Evolutionary conservation across 2,888 invertebrate genomes (phyloP), one percentile per base, ranked within the genome.

Genomic region (Lycophotia porphyrea): DNA sequence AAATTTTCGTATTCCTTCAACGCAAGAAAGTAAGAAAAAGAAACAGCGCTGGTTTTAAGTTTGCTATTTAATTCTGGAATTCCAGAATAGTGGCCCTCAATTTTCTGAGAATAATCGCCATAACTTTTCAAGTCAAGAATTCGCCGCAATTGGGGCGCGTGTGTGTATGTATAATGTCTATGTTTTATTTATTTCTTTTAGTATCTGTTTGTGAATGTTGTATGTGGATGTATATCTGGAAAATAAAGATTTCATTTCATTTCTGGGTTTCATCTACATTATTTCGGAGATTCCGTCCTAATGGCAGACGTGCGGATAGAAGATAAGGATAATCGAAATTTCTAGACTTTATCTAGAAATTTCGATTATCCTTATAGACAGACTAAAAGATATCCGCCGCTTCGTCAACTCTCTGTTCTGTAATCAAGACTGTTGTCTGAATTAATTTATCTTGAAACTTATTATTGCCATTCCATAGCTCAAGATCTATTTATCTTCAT

Each of bases 271-370:
- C 31, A 31, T 64, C 49, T 42, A 34, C 78, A 79, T 79, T 69
- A 75, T 78, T 80, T 69, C 15, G 9, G 36, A 72, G 39, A 74
- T 79, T 66, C n/a, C 21, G 11, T 31, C 34, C 11, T 27, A 65
- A 66, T 67, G 42, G 44, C 44, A 68, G 36, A 47, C 36, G 24
- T 63, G 24, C 39, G 31, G 44, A 15, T 55, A 47, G 31, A n/a
- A n/a, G n/a, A n/a, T n/a, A n/a, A n/a, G n/a, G n/a, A n/a, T n/a
- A n/a, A n/a, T n/a, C n/a, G n/a, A n/a, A n/a, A n/a, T n/a, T n/a
- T n/a, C n/a, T n/a, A n/a, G n/a, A n/a, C n/a, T n/a, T n/a, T 58
- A 65, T 73, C 61, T 24, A 44, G 64, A 76, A 80, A 39, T 80
- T 55, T 34, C 31, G n/a, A 42, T 78, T 61, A 72, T 47, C 31